phyloP scores from a whole-genome alignment of 2,113 vertebrate genomes.

The Cariama cristata region DNA sequence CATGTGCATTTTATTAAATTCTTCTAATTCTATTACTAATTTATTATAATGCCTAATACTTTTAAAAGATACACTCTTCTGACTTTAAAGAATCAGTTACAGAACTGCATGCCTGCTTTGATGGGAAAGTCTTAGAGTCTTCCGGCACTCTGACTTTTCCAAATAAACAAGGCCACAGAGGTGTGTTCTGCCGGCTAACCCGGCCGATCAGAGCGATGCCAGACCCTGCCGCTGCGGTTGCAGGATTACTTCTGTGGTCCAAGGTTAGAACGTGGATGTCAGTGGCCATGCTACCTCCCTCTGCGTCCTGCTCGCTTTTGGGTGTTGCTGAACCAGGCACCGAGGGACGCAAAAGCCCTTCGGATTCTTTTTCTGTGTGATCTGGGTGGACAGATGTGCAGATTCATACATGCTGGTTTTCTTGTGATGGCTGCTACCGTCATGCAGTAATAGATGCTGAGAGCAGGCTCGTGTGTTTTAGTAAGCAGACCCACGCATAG shows the following conservation, averaged over 20 bases:
- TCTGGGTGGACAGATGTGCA: neutral
- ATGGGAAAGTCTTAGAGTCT: neutral
- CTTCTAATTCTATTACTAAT: neutral
- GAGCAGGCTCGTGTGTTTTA: neutral
- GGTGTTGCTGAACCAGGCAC: neutral
- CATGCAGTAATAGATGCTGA: neutral
- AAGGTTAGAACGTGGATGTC: neutral
- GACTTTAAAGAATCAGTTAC: neutral
- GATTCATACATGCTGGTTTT: neutral
- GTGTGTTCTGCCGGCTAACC: neutral
- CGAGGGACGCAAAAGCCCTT: neutral
- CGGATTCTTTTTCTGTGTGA: neutral
- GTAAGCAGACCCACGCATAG: neutral
- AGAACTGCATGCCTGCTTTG: neutral
- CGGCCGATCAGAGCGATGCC: rapidly evolving
- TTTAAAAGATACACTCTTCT: neutral
- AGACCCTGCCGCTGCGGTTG: neutral
- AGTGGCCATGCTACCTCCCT: rapidly evolving
- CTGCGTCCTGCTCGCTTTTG: neutral
- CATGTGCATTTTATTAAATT: neutral
- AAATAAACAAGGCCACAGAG: neutral
- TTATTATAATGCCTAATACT: neutral
- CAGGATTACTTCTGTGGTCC: neutral
- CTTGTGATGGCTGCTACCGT: neutral
- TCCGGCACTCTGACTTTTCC: neutral